phyloP scores from a whole-genome alignment of 1,140 invertebrate species.

The Tetramorium parvispinum region DNA sequence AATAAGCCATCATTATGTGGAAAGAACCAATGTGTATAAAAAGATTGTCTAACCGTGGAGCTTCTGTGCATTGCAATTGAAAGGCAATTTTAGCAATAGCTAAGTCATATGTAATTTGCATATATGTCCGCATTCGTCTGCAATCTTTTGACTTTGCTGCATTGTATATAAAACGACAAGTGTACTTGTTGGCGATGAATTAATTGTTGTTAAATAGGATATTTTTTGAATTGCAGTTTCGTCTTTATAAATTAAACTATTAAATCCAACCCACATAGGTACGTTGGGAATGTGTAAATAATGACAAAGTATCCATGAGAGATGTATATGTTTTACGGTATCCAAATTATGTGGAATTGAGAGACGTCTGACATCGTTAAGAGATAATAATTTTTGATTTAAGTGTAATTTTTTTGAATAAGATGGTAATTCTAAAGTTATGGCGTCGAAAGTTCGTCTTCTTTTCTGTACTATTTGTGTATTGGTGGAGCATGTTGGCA shows the following conservation, averaged over 20 bases:
- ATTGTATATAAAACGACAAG: constrained; percentile 67
- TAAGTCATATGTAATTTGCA: constrained; percentile 66
- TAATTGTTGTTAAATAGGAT: constrained; percentile 67
- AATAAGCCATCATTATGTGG: constrained; percentile 81
- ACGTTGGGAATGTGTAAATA: constrained; percentile 1
- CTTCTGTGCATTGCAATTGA: constrained; percentile 64
- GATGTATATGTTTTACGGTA: no score
- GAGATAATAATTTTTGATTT: no score
- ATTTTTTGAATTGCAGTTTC: constrained; percentile 35
- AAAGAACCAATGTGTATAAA: constrained; percentile 81
- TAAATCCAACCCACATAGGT: constrained; percentile 64
- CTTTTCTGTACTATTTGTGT: background rate
- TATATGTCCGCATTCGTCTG: constrained; percentile 71
- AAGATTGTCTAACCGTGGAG: constrained; percentile 73
- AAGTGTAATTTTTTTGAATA: no score
- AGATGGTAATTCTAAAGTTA: no score
- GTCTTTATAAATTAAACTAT: constrained; percentile 31
- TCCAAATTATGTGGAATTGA: no score
- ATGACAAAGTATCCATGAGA: constrained; percentile 16
- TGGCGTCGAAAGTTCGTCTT: background rate
- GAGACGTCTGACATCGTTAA: no score
- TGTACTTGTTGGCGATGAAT: constrained; percentile 62
- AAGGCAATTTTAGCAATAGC: constrained; percentile 29
- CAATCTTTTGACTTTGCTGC: constrained; percentile 11
- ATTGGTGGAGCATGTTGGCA: no score